Evolutionary conservation across 2,797 vertebrate genomes (phyloP).

Genomic region (Onychomys arenicola): DNA sequence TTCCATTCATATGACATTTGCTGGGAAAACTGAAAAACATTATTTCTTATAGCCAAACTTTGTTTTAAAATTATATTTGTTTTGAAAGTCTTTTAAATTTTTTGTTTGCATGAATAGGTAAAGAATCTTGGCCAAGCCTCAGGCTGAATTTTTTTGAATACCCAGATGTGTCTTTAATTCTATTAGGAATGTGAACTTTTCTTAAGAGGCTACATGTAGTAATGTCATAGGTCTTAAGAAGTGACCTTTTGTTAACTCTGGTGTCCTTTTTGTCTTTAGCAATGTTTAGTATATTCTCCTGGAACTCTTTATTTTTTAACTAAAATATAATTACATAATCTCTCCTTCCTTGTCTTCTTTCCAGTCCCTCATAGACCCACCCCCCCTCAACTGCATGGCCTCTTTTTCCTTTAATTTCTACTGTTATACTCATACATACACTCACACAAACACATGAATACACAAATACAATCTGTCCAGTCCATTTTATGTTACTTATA

Average conservation of each 20-base stretch:
- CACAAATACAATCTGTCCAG: not conserved
- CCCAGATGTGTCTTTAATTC: conserved; percentile 54
- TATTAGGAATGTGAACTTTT: conserved; percentile 41
- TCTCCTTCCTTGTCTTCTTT: not conserved
- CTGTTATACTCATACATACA: not conserved
- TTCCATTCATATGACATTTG: conserved; percentile 41
- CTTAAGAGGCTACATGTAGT: not conserved
- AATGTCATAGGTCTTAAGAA: not conserved
- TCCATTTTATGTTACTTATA: not conserved
- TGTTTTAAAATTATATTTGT: conserved; percentile 33
- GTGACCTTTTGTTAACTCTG: not conserved
- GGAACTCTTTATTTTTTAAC: not conserved
- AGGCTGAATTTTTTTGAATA: conserved; percentile 35
- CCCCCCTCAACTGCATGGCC: not conserved
- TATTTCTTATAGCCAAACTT: conserved; percentile 36
- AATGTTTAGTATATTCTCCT: conserved; percentile 1
- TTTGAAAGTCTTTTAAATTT: not conserved
- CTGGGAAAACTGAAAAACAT: conserved; percentile 16
- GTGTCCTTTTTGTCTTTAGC: not conserved
- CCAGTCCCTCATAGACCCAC: not conserved
- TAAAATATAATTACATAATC: not conserved
- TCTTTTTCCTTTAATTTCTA: not conserved
- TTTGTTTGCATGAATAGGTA: conserved; percentile 41
- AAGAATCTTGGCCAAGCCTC: conserved; percentile 47
- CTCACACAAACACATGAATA: not conserved